Percentiles rank a stretch among this genome's conserved stretches.
phyloP scores from a whole-genome alignment of 2,888 invertebrate species.

The Priocnemis perturbator region DNA sequence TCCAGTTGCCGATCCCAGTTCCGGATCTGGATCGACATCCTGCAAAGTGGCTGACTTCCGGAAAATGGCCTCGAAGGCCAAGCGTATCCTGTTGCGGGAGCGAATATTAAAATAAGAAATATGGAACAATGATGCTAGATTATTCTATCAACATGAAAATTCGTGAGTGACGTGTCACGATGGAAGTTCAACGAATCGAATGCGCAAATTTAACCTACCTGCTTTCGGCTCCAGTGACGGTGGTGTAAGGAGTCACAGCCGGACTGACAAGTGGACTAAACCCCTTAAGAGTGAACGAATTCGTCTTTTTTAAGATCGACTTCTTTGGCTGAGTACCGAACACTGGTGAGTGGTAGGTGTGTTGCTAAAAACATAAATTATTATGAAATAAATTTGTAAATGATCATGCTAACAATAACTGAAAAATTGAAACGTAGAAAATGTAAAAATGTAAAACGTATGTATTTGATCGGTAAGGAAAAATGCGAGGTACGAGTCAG shows the following conservation, averaged over 20 bases:
- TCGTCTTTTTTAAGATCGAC: conserved; percentile 95
- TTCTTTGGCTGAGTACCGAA: conserved; percentile 82
- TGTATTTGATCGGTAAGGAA: too few relatives aligned
- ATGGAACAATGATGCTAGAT: too few relatives aligned
- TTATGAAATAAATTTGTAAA: too few relatives aligned
- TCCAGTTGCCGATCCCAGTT: conserved; percentile 75
- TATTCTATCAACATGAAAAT: too few relatives aligned
- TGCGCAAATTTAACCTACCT: conserved; percentile 73
- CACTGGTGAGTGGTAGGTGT: conserved; percentile 76
- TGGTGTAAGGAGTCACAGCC: conserved; percentile 82
- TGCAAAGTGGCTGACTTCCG: conserved; percentile 90
- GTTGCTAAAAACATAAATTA: conserved; percentile 60
- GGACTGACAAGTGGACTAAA: conserved; percentile 79
- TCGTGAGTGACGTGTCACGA: neutral
- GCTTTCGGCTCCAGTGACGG: conserved; percentile 92
- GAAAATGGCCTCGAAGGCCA: conserved; percentile 94
- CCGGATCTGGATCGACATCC: conserved; percentile 85
- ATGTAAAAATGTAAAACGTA: too few relatives aligned
- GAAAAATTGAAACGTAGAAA: too few relatives aligned
- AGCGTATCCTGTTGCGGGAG: conserved; percentile 81
- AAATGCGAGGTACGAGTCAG: too few relatives aligned
- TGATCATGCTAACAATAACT: too few relatives aligned
- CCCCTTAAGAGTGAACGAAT: conserved; percentile 87
- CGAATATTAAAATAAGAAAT: neutral
- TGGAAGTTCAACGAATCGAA: neutral